Evolutionary conservation across 2,888 invertebrate genomes (phyloP).

Genomic region (Hipparchia semele): DNA sequence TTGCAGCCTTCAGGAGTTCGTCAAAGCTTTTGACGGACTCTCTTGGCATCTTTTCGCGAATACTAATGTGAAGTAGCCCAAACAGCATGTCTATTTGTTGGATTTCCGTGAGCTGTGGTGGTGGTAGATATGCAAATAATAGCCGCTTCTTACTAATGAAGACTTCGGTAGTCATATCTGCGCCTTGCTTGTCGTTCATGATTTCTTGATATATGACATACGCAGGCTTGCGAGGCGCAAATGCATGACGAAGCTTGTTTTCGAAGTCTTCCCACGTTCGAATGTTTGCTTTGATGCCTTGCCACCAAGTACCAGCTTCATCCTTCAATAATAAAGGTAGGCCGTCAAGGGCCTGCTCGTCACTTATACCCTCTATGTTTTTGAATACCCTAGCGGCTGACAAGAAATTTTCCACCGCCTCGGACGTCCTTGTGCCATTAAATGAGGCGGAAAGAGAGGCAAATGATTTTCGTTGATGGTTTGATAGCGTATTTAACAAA

Average conservation of each 20-base stretch:
- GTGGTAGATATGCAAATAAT: no score
- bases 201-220: conserved; percentile 36
- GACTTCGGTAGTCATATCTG: neutral
- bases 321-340: conserved; percentile 16
- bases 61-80: neutral
- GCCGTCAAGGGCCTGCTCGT: conserved; percentile 22
- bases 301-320: conserved; percentile 35
- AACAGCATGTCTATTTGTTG: conserved; percentile 23
- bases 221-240: conserved; percentile 31
- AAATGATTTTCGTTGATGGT: neutral
- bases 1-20: neutral
- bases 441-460: neutral
- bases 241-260: conserved; percentile 28
- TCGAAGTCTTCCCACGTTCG: conserved; percentile 30
- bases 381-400: conserved; percentile 18
- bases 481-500: neutral
- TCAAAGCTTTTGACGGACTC: conserved; percentile 6
- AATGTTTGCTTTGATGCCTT: conserved; percentile 29
- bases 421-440: neutral
- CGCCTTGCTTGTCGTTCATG: conserved; percentile 19
- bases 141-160: no score
- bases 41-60: conserved; percentile 18
- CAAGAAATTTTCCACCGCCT: conserved; percentile 22
- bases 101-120: neutral
- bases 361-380: conserved; percentile 18